Percentiles rank a stretch among this genome's conserved stretches.
phyloP scores from a whole-genome alignment of 1,140 invertebrate genomes.

The Tetraneura akinire region DNA sequence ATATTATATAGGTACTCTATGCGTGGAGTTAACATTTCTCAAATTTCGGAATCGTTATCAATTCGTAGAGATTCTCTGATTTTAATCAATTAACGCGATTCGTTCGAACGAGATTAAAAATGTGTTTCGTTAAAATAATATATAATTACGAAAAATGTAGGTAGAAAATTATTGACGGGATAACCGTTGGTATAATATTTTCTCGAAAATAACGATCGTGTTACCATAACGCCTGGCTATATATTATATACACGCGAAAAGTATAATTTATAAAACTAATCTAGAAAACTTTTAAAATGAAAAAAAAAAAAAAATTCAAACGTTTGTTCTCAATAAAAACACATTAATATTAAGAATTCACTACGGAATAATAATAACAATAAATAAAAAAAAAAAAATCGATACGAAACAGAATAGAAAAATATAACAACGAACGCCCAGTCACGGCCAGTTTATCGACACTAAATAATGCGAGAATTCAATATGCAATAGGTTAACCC shows the following conservation, averaged over 20 bases:
- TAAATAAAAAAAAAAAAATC: not conserved
- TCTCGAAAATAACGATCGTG: not conserved
- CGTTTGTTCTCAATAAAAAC: too few relatives aligned
- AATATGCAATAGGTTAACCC: conserved; percentile 34
- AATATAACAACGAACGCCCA: not conserved
- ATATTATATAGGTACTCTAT: not conserved
- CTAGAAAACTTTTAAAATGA: not conserved
- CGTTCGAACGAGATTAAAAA: not conserved
- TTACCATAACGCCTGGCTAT: not conserved
- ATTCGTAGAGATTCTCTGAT: too few relatives aligned
- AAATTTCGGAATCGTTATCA: too few relatives aligned
- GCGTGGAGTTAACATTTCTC: too few relatives aligned
- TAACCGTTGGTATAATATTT: not conserved
- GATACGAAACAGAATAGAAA: not conserved
- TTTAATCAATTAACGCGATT: too few relatives aligned
- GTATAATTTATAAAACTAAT: not conserved
- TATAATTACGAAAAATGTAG: not conserved
- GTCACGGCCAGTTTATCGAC: not conserved
- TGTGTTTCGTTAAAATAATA: not conserved
- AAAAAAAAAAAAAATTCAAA: not conserved
- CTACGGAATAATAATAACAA: not conserved
- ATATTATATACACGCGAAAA: too few relatives aligned
- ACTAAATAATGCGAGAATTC: conserved; percentile 19
- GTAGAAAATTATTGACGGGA: not conserved
- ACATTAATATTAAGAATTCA: not conserved